Evolutionary conservation across 2,113 vertebrate species (phyloP).

Genomic region (Pithys albifrons): DNA sequence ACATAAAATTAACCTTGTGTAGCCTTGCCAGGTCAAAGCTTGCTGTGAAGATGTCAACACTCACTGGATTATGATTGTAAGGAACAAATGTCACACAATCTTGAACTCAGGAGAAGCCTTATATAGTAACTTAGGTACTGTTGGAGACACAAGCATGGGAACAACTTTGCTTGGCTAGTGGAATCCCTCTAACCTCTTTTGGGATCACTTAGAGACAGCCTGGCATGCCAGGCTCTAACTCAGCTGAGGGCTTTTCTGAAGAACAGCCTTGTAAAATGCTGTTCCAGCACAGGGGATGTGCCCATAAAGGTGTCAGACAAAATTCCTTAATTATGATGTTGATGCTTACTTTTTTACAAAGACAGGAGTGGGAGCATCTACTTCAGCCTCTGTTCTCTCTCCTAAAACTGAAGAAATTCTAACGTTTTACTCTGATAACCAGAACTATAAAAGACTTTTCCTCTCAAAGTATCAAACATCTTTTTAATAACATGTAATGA

Average conservation of each 20-base stretch:
- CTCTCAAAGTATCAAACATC: background rate
- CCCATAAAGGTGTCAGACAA: background rate
- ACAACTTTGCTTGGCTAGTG: background rate
- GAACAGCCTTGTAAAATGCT: background rate
- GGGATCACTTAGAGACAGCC: background rate
- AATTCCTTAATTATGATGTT: background rate
- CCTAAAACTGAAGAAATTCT: background rate
- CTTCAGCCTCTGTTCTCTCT: background rate
- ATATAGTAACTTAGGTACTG: constrained; percentile 28
- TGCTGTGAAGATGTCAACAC: constrained; percentile 1
- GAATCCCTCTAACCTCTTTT: background rate
- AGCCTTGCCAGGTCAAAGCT: background rate
- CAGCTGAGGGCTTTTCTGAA: background rate
- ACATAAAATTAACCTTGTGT: background rate
- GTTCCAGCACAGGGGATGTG: background rate
- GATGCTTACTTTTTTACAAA: background rate
- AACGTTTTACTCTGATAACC: constrained; percentile 16
- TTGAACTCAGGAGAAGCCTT: background rate
- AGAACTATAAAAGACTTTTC: constrained; percentile 9
- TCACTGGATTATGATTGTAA: background rate
- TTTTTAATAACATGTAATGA: constrained; percentile 49
- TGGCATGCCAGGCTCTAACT: background rate
- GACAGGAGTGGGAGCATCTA: background rate
- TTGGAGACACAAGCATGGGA: background rate
- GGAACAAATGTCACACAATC: background rate